Evolutionary conservation across 1,140 invertebrate species (phyloP), one percentile per base, ranked within the genome.

Genomic region (Hesperophylax magnus): DNA sequence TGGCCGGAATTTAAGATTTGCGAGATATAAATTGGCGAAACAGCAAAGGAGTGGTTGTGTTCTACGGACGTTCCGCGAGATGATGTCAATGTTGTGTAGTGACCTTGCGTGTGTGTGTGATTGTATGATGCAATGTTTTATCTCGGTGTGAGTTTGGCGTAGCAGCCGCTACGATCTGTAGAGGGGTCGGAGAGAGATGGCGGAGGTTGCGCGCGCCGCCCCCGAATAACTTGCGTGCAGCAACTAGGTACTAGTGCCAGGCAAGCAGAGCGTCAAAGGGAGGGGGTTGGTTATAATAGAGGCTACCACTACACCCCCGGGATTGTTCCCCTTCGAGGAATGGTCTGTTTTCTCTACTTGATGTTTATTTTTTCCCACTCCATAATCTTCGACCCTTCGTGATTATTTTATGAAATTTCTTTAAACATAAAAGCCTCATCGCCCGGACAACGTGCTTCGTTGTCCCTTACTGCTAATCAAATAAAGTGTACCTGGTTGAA

Each of bases 21-120:
- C 54, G 6, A 18, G 58, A 63, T 77, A 39, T 18, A 72, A 72
- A 54, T 47, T 65, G 15, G 20, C 61, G 20, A 20, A 47, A 77
- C 75, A 77, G 75, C 75, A 77, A 77, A 77, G 75, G 75, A 77
- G 75, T 77, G 75, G 75, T 77, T 77, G 58, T 61, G 14, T 24
- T 34, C 22, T 63, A 34, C 74, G 75, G 34, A 22, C 61, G 60
- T 24, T n/a, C 75, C 61, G 58, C 27, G 75, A 77, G 47, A 77
- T 77, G 61, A 63, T 77, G 15, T 54, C 75, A 20, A 34, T 63
- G 61, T 61, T 47, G 75, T 77, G 74, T 63, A 47, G 61, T 52
- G 75, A 77, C 20, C 39, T 63, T 52, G 72, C 31, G 53, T 63
- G 75, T 77, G 75, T 77, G 61, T 63, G 69, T 77, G 75, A 14